Percentiles rank a stretch among this genome's conserved stretches.
These are phyloP conservation scores for Apaloderma vittatum DNA, from an alignment of 2,113 vertebrate species.

Conservation along the genomic window DNA sequence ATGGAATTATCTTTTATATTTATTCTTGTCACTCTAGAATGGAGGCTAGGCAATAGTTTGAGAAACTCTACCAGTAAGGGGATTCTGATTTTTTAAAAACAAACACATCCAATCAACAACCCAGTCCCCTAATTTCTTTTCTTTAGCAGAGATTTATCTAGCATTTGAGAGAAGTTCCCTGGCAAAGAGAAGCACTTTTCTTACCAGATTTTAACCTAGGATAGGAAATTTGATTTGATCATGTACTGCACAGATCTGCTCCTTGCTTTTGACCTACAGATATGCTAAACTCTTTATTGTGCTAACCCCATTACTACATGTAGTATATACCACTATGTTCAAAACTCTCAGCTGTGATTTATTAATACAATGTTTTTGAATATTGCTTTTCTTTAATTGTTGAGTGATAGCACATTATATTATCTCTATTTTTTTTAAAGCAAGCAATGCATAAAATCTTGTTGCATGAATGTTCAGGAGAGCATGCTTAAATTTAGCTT, in stretches of 20 bases:
- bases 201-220: neutral
- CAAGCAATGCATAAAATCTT: neutral
- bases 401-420: neutral
- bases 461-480: neutral
- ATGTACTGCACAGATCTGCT: neutral
- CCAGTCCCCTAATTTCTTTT: neutral
- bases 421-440: neutral
- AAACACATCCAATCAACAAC: neutral
- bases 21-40: neutral
- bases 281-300: neutral
- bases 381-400: neutral
- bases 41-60: neutral
- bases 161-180: neutral
- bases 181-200: neutral
- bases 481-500: neutral
- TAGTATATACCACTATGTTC: neutral
- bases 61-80: neutral
- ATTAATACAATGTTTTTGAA: neutral
- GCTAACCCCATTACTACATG: neutral
- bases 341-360: neutral
- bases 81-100: neutral
- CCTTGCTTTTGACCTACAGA: neutral
- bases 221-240: neutral
- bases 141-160: neutral
- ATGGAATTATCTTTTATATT: slow-evolving; percentile 2